These are phyloP conservation scores for roundworm (Caenorhabditis elegans) DNA, from an alignment of 1,140 invertebrate genomes.

Conservation along the genomic window WBcel235 BX284604.4:7987001-7987500, in stretches of 20 bases:
- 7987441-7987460: too few relatives aligned
- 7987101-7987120: constrained; percentile 52
- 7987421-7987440: too few relatives aligned
- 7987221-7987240: not conserved
- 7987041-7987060: too few relatives aligned
- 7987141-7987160: constrained; percentile 51
- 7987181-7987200: not conserved
- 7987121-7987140: constrained; percentile 55
- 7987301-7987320: not conserved
- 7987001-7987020: too few relatives aligned
- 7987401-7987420: not conserved
- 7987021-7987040: too few relatives aligned
- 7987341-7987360: too few relatives aligned
- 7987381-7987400: not conserved
- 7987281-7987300: not conserved
- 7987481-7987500: too few relatives aligned
- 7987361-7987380: not conserved
- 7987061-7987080: constrained; percentile 56
- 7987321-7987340: constrained; percentile 1
- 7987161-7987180: not conserved
- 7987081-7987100: constrained; percentile 57
- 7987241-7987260: not conserved
- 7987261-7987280: not conserved
- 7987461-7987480: too few relatives aligned
- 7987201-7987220: not conserved